Evolutionary conservation across 2,888 invertebrate genomes (phyloP).

Genomic region (Flexamia atlantica): DNA sequence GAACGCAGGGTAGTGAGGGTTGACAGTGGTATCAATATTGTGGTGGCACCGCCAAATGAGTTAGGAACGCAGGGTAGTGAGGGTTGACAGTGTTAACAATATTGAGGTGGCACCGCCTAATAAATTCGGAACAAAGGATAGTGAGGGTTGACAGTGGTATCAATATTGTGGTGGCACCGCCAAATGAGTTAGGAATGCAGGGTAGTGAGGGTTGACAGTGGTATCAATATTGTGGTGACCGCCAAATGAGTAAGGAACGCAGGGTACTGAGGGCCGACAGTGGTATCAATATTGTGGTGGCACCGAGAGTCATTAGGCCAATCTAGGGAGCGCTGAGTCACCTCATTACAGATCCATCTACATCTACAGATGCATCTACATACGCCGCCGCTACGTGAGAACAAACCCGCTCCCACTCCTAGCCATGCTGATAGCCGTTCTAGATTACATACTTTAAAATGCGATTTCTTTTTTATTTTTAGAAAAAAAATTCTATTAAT

Average conservation of each 20-base stretch:
- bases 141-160: constrained; percentile 22
- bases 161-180: constrained; percentile 50
- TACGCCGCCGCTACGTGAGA: constrained; percentile 28
- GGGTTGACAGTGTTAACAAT: no score
- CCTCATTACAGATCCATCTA: constrained; percentile 47
- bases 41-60: constrained; percentile 20
- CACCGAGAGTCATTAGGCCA: constrained; percentile 17
- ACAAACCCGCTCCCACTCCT: neutral
- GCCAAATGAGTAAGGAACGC: neutral
- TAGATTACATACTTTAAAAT: no score
- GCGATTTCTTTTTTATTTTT: no score
- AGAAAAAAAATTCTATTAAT: no score
- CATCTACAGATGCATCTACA: constrained; percentile 38
- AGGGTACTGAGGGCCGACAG: constrained; percentile 9
- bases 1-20: neutral
- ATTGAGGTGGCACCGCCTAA: no score
- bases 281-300: constrained; percentile 53
- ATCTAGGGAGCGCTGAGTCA: constrained; percentile 47
- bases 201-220: neutral
- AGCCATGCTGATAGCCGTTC: no score
- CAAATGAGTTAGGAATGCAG: neutral
- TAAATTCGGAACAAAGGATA: neutral
- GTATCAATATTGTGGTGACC: no score
- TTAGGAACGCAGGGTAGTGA: neutral
- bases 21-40: constrained; percentile 48